Percentiles rank a stretch among this genome's conserved stretches.
Conservation (phyloP, 92 coral and sea anemone species). For the Parazoanthus atlanticus region DNA sequence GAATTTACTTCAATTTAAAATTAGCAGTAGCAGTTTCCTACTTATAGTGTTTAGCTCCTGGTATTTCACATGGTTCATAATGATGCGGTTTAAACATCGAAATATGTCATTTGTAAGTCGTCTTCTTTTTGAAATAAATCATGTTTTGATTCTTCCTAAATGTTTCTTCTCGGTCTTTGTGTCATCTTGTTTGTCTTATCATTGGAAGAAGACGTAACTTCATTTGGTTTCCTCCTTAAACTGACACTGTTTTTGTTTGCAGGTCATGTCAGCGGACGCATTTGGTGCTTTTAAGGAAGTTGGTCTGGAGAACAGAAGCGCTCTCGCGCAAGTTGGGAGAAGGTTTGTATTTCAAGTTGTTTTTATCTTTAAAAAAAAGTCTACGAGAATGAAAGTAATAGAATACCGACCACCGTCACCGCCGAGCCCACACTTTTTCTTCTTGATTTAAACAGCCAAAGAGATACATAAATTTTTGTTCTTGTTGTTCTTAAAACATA, state of each 20-base stretch:
- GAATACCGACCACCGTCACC: background rate
- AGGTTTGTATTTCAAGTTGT: conserved; percentile 40
- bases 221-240: too few relatives aligned
- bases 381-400: background rate
- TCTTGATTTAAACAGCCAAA: too few relatives aligned
- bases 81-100: too few relatives aligned
- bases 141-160: background rate
- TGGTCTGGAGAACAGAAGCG: conserved; percentile 66
- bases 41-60: too few relatives aligned
- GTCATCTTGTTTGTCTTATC: background rate
- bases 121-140: background rate
- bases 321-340: conserved; percentile 69
- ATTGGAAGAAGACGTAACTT: background rate
- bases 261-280: conserved; percentile 93
- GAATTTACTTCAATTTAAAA: too few relatives aligned
- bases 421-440: too few relatives aligned
- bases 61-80: too few relatives aligned
- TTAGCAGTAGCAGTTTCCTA: too few relatives aligned
- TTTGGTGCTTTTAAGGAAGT: conserved; percentile 85
- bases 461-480: too few relatives aligned
- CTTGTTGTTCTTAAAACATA: too few relatives aligned
- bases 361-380: background rate
- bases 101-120: background rate
- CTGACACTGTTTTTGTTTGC: background rate
- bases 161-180: background rate